These are phyloP conservation scores for Polypedilum pembai DNA, from an alignment of 1,140 invertebrate genomes.

Conservation along the genomic window DNA sequence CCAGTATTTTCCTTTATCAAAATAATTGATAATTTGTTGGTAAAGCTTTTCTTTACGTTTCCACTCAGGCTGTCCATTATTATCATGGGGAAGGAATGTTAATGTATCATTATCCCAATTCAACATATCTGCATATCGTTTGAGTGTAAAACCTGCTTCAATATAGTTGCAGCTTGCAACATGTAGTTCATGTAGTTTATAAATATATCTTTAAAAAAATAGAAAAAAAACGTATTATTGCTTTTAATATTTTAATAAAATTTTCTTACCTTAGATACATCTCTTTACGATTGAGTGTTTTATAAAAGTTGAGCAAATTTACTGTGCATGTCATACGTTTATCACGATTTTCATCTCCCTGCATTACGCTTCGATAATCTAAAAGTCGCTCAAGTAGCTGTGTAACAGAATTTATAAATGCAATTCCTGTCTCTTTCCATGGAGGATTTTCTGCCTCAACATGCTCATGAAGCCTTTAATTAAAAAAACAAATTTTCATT, in stretches of 20 bases:
- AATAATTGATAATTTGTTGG: slow-evolving; percentile 79
- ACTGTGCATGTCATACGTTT: slow-evolving; percentile 96
- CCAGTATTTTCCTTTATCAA: slow-evolving; percentile 95
- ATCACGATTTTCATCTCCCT: slow-evolving; percentile 84
- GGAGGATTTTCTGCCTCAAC: slow-evolving; percentile 76
- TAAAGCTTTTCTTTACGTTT: slow-evolving; percentile 91
- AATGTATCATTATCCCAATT: slow-evolving; percentile 72
- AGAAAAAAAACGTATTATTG: not conserved
- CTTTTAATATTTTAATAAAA: not conserved
- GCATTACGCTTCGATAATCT: slow-evolving; percentile 87
- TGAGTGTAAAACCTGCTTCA: slow-evolving; percentile 92
- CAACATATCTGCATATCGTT: slow-evolving; percentile 85
- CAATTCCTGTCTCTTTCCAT: slow-evolving; percentile 83
- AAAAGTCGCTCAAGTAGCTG: slow-evolving; percentile 77
- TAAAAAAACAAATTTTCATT: slow-evolving; percentile 23
- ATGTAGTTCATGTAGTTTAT: slow-evolving; percentile 92
- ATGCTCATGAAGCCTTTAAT: slow-evolving; percentile 69
- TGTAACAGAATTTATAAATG: slow-evolving; percentile 87
- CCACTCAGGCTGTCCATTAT: slow-evolving; percentile 66
- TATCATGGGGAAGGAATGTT: slow-evolving; percentile 44
- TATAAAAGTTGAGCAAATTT: slow-evolving; percentile 94
- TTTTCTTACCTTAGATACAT: slow-evolving; percentile 72
- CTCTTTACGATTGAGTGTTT: slow-evolving; percentile 90
- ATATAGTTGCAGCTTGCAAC: slow-evolving; percentile 89
- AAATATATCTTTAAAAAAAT: slow-evolving; percentile 65